Percentiles rank a stretch among this genome's conserved stretches.
Evolutionary conservation across 2,113 vertebrate species (phyloP).

Genomic region (Bos taurus): DNA sequence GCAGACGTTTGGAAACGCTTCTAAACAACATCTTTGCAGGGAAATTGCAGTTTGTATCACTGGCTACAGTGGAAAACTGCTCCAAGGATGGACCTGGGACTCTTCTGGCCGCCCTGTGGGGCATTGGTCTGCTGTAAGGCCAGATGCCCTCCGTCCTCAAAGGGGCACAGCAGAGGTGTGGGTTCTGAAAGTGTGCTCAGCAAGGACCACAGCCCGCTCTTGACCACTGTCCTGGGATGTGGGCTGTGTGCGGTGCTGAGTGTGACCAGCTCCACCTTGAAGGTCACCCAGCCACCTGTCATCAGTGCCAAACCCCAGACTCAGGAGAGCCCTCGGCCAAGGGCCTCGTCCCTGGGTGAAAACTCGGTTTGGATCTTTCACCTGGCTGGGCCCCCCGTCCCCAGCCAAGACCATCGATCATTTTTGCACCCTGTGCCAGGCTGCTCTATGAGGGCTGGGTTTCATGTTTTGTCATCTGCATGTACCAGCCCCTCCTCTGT

Average conservation of each 20-base stretch:
- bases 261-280: fast-evolving
- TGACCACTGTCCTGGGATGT: fast-evolving
- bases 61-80: fast-evolving
- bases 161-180: fast-evolving
- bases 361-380: not conserved
- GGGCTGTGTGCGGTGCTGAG: fast-evolving
- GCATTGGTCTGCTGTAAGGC: not conserved
- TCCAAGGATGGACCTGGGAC: fast-evolving
- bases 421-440: not conserved
- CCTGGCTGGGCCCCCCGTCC: fast-evolving
- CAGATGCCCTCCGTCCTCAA: fast-evolving
- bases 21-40: not conserved
- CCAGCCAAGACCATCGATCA: fast-evolving
- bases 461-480: too few species aligned
- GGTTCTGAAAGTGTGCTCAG: not conserved
- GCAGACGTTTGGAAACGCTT: not conserved
- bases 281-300: not conserved
- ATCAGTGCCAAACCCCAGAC: not conserved
- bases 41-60: not conserved
- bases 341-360: fast-evolving
- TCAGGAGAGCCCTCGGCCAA: not conserved
- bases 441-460: not conserved
- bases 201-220: fast-evolving
- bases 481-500: fast-evolving
- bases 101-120: fast-evolving